A percentile compares a stretch with the other conserved stretches of the same genome.
Evolutionary conservation across 2,888 invertebrate genomes (phyloP).

Genomic region (Aphidoletes aphidimyza): DNA sequence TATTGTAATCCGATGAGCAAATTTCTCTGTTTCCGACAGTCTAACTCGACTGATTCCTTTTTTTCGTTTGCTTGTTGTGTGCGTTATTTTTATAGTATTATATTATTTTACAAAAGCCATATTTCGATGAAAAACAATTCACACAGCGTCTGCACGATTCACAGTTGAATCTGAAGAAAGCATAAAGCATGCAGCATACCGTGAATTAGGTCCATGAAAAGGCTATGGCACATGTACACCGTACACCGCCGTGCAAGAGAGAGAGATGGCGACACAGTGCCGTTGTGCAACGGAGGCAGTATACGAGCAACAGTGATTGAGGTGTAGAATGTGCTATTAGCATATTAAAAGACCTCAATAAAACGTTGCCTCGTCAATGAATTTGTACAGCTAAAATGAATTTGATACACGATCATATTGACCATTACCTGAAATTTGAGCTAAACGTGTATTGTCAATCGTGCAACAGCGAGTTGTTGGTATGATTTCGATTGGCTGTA

Average conservation of each 20-base stretch:
- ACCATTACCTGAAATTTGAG: slow-evolving; percentile 50
- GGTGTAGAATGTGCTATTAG: slow-evolving; percentile 40
- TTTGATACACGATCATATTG: slow-evolving; percentile 47
- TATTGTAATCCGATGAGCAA: background rate
- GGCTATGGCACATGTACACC: no score
- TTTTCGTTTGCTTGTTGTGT: background rate
- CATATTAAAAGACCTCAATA: slow-evolving; percentile 50
- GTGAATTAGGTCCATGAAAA: no score
- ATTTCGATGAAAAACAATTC: slow-evolving; percentile 1
- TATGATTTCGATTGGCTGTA: background rate
- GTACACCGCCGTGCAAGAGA: background rate
- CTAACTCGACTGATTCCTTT: background rate
- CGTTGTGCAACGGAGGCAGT: background rate
- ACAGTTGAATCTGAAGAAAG: no score
- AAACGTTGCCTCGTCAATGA: slow-evolving; percentile 10
- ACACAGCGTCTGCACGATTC: background rate
- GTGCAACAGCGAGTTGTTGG: no score
- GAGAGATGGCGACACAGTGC: background rate
- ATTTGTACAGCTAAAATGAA: slow-evolving; percentile 7
- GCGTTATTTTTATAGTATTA: background rate
- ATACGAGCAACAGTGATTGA: background rate
- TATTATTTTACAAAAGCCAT: slow-evolving; percentile 5
- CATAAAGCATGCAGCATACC: no score
- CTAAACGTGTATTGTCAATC: background rate
- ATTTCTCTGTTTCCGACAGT: background rate